phyloP scores from a whole-genome alignment of 2,888 invertebrate genomes.

The Diarsia rubi region DNA sequence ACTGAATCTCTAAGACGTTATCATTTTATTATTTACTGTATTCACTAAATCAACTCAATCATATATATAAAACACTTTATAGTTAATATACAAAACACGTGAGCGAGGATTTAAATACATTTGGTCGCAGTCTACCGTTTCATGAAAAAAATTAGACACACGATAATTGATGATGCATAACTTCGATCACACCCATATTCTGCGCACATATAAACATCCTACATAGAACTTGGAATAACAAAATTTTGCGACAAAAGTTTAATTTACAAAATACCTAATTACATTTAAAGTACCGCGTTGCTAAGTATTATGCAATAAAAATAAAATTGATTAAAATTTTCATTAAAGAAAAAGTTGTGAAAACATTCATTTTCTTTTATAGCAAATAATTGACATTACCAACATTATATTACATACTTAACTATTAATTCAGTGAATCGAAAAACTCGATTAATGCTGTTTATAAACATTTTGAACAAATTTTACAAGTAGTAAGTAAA shows the following conservation, averaged over 20 bases:
- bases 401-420: neutral
- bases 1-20: constrained; percentile 7
- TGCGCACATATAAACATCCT: neutral
- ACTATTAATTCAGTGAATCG: neutral
- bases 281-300: neutral
- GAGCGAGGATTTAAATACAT: constrained; percentile 31
- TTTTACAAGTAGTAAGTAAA: neutral
- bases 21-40: constrained; percentile 12
- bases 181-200: constrained; percentile 60
- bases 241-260: neutral
- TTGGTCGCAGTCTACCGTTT: constrained; percentile 14
- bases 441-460: neutral
- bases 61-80: too few relatives aligned
- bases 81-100: constrained; percentile 32
- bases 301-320: neutral
- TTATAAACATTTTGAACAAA: neutral
- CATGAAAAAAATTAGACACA: constrained; percentile 69
- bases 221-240: neutral
- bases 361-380: neutral
- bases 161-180: constrained; percentile 78
- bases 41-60: constrained; percentile 7
- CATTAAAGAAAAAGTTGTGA: neutral
- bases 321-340: neutral
- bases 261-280: neutral
- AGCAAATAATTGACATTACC: neutral